These are phyloP conservation scores for Drosophila macrospina DNA, from an alignment of 2,888 invertebrate genomes.

Conservation along the genomic window DNA sequence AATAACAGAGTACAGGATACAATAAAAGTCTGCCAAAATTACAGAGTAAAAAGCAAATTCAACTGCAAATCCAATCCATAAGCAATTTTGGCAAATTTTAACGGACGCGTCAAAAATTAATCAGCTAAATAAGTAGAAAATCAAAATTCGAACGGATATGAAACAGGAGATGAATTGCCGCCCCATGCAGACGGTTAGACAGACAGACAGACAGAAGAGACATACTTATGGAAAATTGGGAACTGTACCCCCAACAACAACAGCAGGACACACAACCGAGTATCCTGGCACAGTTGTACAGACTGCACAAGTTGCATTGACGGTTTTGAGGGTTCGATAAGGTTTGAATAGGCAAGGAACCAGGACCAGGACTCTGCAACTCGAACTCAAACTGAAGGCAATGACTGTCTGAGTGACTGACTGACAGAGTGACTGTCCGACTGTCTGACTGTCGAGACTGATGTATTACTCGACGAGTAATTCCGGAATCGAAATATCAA, in stretches of 20 bases:
- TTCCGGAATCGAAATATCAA: conserved; percentile 43
- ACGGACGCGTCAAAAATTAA: conserved; percentile 53
- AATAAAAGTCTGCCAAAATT: conserved; percentile 36
- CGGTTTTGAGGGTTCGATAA: conserved; percentile 58
- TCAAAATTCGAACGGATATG: conserved; percentile 65
- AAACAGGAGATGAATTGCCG: conserved; percentile 75
- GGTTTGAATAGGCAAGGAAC: conserved; percentile 37
- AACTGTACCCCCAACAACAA: conserved; percentile 46
- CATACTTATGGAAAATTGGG: conserved; percentile 5
- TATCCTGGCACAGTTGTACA: conserved; percentile 47
- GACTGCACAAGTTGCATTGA: conserved; percentile 48
- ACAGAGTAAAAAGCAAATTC: conserved; percentile 18
- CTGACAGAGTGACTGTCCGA: conserved; percentile 17
- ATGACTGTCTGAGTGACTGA: background rate
- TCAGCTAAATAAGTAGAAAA: conserved; percentile 48
- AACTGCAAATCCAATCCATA: conserved; percentile 37
- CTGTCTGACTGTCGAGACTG: conserved; percentile 36
- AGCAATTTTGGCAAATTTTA: conserved; percentile 52
- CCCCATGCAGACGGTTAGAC: conserved; percentile 16
- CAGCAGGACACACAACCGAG: background rate
- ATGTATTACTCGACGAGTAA: conserved; percentile 54
- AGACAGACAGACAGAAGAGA: background rate
- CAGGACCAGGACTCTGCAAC: conserved; percentile 34
- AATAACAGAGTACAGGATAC: conserved; percentile 49
- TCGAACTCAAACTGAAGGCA: conserved; percentile 3